Evolutionary conservation across 2,113 vertebrate genomes (phyloP).

Genomic region (Hippocampus guttulatus): DNA sequence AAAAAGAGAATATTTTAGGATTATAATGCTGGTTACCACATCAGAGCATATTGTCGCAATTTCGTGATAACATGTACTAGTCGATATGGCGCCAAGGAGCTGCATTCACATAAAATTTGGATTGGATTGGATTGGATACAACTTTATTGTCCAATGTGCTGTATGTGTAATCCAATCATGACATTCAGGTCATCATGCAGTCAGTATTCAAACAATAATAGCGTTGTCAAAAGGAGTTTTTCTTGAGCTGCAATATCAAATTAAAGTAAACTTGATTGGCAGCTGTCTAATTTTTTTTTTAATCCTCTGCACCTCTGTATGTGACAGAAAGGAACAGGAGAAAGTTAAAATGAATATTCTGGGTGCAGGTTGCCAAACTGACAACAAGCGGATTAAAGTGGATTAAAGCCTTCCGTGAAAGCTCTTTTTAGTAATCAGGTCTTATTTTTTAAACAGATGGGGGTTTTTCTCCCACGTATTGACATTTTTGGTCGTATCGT

Average conservation of each 20-base stretch:
- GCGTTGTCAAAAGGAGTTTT: not conserved
- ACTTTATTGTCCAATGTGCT: too few relatives aligned
- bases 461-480: not conserved
- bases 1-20: not conserved
- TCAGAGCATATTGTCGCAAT: not conserved
- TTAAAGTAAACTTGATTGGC: not conserved
- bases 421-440: not conserved
- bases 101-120: not conserved
- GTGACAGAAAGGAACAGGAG: not conserved
- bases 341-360: not conserved
- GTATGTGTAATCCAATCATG: not conserved
- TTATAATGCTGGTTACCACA: not conserved
- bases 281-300: too few relatives aligned
- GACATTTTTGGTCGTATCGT: not conserved
- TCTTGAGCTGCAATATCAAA: not conserved
- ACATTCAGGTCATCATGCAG: not conserved
- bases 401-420: slow-evolving; percentile 1
- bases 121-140: too few relatives aligned
- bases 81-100: not conserved
- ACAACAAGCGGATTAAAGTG: not conserved
- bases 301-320: not conserved
- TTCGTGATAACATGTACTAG: not conserved
- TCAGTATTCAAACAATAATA: not conserved
- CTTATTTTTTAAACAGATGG: not conserved
- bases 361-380: not conserved